Evolutionary conservation across 2,797 vertebrate genomes (phyloP).

Genomic region (Yasuhikotakia modesta): DNA sequence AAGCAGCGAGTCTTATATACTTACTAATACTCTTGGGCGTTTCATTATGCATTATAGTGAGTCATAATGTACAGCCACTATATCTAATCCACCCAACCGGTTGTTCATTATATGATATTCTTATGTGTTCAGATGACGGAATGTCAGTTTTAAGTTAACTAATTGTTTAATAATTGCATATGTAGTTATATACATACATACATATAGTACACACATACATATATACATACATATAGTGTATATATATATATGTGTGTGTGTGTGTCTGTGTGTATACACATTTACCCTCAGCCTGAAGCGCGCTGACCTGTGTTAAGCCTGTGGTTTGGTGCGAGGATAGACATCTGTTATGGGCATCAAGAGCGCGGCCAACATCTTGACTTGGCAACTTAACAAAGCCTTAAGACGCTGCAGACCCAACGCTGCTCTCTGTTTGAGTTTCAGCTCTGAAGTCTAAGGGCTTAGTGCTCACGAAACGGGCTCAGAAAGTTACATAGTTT

Average conservation of each 20-base stretch:
- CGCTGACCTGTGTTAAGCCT: background rate
- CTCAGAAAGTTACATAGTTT: no score
- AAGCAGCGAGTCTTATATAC: background rate
- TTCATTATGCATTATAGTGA: background rate
- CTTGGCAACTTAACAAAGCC: conserved; percentile 51
- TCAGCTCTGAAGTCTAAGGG: background rate
- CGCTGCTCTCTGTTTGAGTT: conserved; percentile 2
- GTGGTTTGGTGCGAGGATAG: conserved; percentile 12
- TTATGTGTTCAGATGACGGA: background rate
- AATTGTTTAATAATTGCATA: background rate
- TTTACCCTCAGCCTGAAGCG: background rate
- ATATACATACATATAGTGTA: no score
- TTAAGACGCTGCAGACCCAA: conserved; percentile 4
- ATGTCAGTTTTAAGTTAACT: background rate
- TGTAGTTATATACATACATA: no score
- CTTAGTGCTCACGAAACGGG: background rate
- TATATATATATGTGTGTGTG: no score
- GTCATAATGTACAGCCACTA: background rate
- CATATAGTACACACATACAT: no score
- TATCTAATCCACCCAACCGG: background rate
- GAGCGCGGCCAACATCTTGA: conserved; percentile 44
- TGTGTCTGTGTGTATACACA: no score
- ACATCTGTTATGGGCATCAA: conserved; percentile 50
- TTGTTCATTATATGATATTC: background rate
- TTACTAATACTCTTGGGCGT: background rate